Evolutionary conservation across 2,888 invertebrate genomes (phyloP), one percentile per base, ranked within the genome.

Genomic region (Drosophila parthenogenetica): DNA sequence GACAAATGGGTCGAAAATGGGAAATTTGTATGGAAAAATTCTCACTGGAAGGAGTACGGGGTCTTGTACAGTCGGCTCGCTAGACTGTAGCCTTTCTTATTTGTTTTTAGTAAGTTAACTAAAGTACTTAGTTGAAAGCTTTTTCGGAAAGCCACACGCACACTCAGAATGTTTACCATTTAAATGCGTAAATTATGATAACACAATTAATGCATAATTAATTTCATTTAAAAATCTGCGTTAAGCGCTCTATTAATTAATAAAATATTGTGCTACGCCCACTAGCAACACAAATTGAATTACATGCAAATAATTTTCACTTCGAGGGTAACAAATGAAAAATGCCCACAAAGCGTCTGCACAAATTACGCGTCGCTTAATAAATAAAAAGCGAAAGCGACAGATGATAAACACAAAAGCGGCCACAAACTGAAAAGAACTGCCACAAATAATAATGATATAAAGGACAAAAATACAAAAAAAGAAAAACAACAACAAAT

Each of bases 231-330:
- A 50, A 75, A 79, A 72, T 73, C 49, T 50, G 63, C 70, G 63
- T 65, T 51, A 78, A 70, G 60, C 59, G 72, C 43, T 29, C 73
- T 65, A 69, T 87, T 76, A 76, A 83, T 88, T 86, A 86, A 80
- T 83, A 76, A 76, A 53, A 73, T 40, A 51, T 54, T 60, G 39
- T 13, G 25, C 48, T 14, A 35, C 37, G 55, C 59, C 54, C 49
- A 59, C 45, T 29, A 45, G 16, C 67, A 22, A 49, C 37, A 43
- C 37, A 59, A 85, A 85, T 76, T 71, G 54, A 76, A 87, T 76
- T 63, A 81, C 58, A 63, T 46, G 57, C 40, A 50, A 54, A 54
- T 29, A 37, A 59, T 53, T 54, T 37, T 39, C 48, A 46, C 53
- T 37, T 54, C 55, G 50, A 39, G 48, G 11, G 42, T 48, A 72